Evolutionary conservation across 2,888 invertebrate species (phyloP).

Genomic region (Silvanus unidentatus): DNA sequence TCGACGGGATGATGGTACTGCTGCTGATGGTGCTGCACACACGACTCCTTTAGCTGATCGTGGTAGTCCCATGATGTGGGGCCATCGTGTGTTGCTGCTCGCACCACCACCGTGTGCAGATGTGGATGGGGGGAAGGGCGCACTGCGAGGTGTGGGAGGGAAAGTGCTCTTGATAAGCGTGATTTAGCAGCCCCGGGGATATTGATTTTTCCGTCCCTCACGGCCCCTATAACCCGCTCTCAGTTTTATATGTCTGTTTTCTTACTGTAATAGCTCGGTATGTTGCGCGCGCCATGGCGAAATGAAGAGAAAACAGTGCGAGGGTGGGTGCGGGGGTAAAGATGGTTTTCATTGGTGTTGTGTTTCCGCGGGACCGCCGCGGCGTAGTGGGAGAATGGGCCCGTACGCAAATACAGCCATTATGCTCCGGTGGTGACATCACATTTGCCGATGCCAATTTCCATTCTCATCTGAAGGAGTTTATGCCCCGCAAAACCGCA

Average conservation of each 20-base stretch:
- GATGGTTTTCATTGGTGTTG: conserved; percentile 44
- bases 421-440: conserved; percentile 39
- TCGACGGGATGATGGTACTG: conserved; percentile 1
- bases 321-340: conserved; percentile 36
- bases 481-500: conserved; percentile 1
- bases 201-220: conserved; percentile 51
- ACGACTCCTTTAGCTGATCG: conserved; percentile 19
- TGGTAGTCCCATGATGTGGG: conserved; percentile 8
- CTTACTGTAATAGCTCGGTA: conserved; percentile 52
- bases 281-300: conserved; percentile 47
- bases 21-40: background rate
- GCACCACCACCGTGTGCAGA: conserved; percentile 23
- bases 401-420: conserved; percentile 41
- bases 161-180: conserved; percentile 56
- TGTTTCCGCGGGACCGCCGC: conserved; percentile 41
- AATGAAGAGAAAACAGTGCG: conserved; percentile 46
- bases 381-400: conserved; percentile 29
- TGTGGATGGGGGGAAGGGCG: conserved; percentile 21
- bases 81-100: no score
- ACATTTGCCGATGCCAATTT: conserved; percentile 31
- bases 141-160: conserved; percentile 37
- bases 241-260: conserved; percentile 54
- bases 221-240: conserved; percentile 44
- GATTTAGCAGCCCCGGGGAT: conserved; percentile 73
- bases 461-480: conserved; percentile 20